A percentile compares a stretch with the other conserved stretches of the same genome.
Conservation (phyloP, 2,888 invertebrate species). For the Gisinianus flammeolus region DNA sequence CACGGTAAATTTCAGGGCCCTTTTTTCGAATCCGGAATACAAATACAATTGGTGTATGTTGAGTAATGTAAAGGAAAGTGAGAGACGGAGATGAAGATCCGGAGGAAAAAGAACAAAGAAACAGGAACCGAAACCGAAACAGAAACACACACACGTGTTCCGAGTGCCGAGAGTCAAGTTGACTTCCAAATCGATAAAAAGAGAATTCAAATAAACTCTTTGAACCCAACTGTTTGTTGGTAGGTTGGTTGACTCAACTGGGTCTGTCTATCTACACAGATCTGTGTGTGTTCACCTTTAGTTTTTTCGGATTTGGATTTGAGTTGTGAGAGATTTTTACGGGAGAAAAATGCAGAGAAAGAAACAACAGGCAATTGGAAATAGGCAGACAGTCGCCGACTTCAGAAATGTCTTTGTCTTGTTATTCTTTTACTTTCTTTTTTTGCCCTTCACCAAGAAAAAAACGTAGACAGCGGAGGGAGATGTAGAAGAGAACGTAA, state of each 20-base stretch:
- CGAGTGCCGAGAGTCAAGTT: constrained; percentile 28
- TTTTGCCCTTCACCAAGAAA: neutral
- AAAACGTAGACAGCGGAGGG: neutral
- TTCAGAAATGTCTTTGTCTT: neutral
- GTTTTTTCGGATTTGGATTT: neutral
- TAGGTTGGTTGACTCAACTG: constrained; percentile 4
- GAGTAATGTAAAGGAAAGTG: neutral
- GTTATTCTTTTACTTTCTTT: neutral
- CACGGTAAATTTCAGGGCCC: neutral
- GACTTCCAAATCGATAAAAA: constrained; percentile 39
- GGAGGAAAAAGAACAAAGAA: neutral
- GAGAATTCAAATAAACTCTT: constrained; percentile 29
- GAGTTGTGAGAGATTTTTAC: neutral
- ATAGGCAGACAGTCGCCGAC: neutral
- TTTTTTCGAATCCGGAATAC: neutral
- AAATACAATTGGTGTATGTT: neutral
- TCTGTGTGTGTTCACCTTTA: neutral
- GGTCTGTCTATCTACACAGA: neutral
- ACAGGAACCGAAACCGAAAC: neutral
- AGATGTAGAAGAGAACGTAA: neutral
- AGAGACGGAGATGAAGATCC: neutral
- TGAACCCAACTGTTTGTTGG: constrained; percentile 28
- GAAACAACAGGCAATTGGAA: neutral
- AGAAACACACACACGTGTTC: neutral
- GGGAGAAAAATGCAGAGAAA: neutral